A percentile compares a stretch with the other conserved stretches of the same genome.
Evolutionary conservation across 2,888 invertebrate genomes (phyloP).

Genomic region (Panorpa germanica): DNA sequence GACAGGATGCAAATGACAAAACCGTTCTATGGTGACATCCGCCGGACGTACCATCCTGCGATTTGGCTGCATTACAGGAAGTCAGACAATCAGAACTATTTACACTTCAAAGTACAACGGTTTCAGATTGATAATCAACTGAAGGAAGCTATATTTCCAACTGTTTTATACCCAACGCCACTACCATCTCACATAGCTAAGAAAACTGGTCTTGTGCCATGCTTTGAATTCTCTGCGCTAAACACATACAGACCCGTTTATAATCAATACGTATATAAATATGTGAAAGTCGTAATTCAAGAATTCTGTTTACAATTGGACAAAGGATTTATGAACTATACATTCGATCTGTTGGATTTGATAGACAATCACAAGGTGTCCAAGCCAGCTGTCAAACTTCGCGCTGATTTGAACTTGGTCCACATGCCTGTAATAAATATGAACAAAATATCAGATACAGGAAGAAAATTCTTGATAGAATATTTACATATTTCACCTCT

Average conservation of each 20-base stretch:
- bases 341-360: conserved; percentile 41
- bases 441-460: conserved; percentile 19
- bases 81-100: conserved; percentile 45
- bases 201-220: conserved; percentile 33
- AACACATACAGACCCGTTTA: conserved; percentile 29
- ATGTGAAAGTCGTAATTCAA: conserved; percentile 39
- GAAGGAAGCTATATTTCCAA: conserved; percentile 47
- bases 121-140: conserved; percentile 60
- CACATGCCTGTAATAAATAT: conserved; percentile 34
- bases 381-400: conserved; percentile 34
- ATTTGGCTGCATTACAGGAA: conserved; percentile 53
- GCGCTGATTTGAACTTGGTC: conserved; percentile 34
- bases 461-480: conserved; percentile 29
- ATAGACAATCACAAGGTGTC: no score
- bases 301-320: conserved; percentile 51
- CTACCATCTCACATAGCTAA: conserved; percentile 26
- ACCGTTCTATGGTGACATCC: conserved; percentile 62
- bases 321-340: conserved; percentile 41
- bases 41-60: conserved; percentile 53
- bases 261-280: conserved; percentile 37
- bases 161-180: conserved; percentile 42
- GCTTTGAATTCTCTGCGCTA: conserved; percentile 34
- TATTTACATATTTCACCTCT: conserved; percentile 37
- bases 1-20: conserved; percentile 75
- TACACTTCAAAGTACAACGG: conserved; percentile 45